Base-by-base conservation (phyloP, 2,113 vertebrate genomes). In the Aegithalos caudatus region DNA sequence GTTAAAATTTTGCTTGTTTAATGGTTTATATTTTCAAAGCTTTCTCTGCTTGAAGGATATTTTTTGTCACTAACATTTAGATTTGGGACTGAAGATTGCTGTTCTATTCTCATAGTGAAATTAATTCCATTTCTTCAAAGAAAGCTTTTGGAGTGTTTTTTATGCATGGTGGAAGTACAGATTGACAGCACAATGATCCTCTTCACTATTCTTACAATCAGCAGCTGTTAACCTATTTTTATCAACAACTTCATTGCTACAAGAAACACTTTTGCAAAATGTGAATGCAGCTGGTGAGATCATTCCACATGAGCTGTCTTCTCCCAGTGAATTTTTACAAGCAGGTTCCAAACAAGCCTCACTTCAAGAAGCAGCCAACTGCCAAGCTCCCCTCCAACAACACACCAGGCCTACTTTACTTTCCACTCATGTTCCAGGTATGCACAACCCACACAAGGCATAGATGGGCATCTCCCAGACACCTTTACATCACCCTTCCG, bases 181-280 rank as follows among this genome's bases (percentile, higher is more conserved):
- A 93, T 24, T 95, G 94, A 93, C 76, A 94, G 76, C 79, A 90
- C 76, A 92, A 84, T 58, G 72, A 88, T 94, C 48, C 85, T 95
- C 79, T 90, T 92, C 79, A 64, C 33, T 73, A 62, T 83, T 96
- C 90, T 90, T 80, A 88, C 20, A 20, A 94, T 95, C 76, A 94
- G 90, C 93, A 96, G 93, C 94, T 96, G 90, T 93, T 97, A 83
- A 86, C 50, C 90, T 97, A 96, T 95, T 95, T 97, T 97, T 96
- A 93, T 95, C 90, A 96, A 90, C 67, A 95, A 70, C 48, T 71
- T 81, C 44, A 67, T 81, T 83, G 93, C 86, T 86, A 60, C 35
- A 90, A 80, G 48, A 86, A 93, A 74, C 44, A 67, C 60, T 95
- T 93, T 15, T 44, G 53, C 67, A 86, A 90, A 90, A 93, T 53